phyloP scores from a whole-genome alignment of 2,888 invertebrate species.

The Sphaerophoria taeniata region DNA sequence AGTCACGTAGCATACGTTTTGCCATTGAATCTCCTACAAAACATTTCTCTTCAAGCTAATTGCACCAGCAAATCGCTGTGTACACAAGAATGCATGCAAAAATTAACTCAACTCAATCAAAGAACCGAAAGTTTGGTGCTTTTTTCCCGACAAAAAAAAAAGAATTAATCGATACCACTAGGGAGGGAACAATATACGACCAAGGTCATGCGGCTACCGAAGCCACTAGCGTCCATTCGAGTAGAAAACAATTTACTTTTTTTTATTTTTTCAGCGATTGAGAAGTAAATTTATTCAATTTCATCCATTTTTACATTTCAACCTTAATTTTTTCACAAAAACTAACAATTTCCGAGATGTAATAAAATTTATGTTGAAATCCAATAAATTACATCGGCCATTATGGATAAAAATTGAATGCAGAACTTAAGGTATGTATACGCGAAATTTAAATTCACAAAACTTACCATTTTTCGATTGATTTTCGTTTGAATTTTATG shows the following conservation, averaged over 20 bases:
- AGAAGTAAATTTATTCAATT: neutral
- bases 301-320: neutral
- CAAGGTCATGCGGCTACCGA: constrained; percentile 51
- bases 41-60: no score
- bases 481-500: constrained; percentile 5
- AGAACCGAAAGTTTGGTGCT: constrained; percentile 2
- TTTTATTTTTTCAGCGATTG: neutral
- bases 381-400: constrained; percentile 23
- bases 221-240: constrained; percentile 1
- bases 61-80: neutral
- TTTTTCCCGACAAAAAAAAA: constrained; percentile 3
- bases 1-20: no score
- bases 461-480: constrained; percentile 56
- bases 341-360: neutral
- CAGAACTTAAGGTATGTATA: neutral
- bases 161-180: constrained; percentile 44
- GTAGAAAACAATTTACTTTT: neutral
- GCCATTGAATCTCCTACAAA: no score
- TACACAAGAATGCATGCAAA: neutral
- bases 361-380: neutral
- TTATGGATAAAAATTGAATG: constrained; percentile 41
- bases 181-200: neutral
- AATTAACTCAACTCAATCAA: neutral
- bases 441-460: neutral
- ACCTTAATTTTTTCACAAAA: neutral